These are phyloP conservation scores for Tetragonula carbonaria DNA, from an alignment of 2,888 invertebrate species.

Conservation along the genomic window DNA sequence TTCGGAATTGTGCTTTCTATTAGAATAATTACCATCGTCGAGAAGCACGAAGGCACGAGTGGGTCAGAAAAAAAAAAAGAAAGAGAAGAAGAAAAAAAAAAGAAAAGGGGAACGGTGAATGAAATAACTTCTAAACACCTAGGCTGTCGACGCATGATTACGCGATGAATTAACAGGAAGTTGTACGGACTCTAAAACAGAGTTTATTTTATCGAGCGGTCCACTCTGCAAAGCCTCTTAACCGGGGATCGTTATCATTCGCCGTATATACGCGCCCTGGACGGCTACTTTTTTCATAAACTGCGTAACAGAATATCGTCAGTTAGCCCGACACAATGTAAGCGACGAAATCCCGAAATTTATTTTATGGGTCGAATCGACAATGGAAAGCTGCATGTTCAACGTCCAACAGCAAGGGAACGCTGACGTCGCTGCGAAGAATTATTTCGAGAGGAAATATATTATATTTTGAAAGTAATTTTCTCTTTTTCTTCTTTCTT, in stretches of 20 bases:
- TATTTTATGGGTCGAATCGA: slow-evolving; percentile 13
- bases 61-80: neutral
- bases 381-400: neutral
- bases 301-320: slow-evolving; percentile 14
- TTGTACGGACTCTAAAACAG: slow-evolving; percentile 32
- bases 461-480: neutral
- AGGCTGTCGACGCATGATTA: slow-evolving; percentile 27
- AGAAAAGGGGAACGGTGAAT: neutral
- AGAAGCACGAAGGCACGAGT: slow-evolving; percentile 12
- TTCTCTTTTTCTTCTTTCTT: neutral
- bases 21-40: slow-evolving; percentile 31
- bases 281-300: slow-evolving; percentile 29
- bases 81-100: neutral
- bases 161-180: slow-evolving; percentile 43
- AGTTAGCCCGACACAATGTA: neutral
- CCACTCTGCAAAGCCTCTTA: slow-evolving; percentile 52
- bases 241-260: slow-evolving; percentile 50
- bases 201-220: slow-evolving; percentile 54
- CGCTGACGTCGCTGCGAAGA: neutral
- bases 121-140: slow-evolving; percentile 35
- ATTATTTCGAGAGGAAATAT: neutral
- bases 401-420: no score
- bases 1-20: slow-evolving; percentile 25
- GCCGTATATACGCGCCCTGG: slow-evolving; percentile 28
- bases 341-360: slow-evolving; percentile 8